A percentile compares a stretch with the other conserved stretches of the same genome.
Evolutionary conservation across 2,113 vertebrate genomes (phyloP).

Genomic region (Embiotoca jacksoni): DNA sequence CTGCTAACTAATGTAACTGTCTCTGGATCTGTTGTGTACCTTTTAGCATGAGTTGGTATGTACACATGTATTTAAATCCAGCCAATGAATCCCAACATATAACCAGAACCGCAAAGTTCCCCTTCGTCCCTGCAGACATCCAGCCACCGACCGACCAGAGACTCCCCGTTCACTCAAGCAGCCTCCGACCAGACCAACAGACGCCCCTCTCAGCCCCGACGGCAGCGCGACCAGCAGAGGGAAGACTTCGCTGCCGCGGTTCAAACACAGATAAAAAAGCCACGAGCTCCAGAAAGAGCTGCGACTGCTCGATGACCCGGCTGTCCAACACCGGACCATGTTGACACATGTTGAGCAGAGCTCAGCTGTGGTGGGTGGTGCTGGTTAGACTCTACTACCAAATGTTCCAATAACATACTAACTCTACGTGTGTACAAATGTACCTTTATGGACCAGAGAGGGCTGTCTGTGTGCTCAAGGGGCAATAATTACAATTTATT

Average conservation of each 20-base stretch:
- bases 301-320: background rate
- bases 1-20: constrained; percentile 17
- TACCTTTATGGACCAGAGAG: constrained; percentile 45
- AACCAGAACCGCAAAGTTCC: constrained; percentile 46
- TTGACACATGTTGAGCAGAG: constrained; percentile 64
- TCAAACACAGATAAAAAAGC: constrained; percentile 47
- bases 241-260: background rate
- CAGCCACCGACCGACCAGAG: constrained; percentile 49
- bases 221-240: constrained; percentile 18
- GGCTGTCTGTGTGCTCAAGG: constrained; percentile 27
- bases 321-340: constrained; percentile 28
- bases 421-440: constrained; percentile 58
- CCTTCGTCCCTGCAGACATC: constrained; percentile 29
- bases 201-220: constrained; percentile 43
- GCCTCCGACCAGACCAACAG: constrained; percentile 46
- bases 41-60: constrained; percentile 15
- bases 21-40: constrained; percentile 29
- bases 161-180: background rate
- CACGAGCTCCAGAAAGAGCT: constrained; percentile 24
- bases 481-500: constrained; percentile 18
- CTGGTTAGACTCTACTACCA: constrained; percentile 52
- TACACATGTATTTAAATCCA: constrained; percentile 7
- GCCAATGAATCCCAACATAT: constrained; percentile 34
- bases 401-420: constrained; percentile 74
- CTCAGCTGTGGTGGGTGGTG: constrained; percentile 51